Conservation (phyloP, 1,140 invertebrate genomes). For the Uloborus diversus region DNA sequence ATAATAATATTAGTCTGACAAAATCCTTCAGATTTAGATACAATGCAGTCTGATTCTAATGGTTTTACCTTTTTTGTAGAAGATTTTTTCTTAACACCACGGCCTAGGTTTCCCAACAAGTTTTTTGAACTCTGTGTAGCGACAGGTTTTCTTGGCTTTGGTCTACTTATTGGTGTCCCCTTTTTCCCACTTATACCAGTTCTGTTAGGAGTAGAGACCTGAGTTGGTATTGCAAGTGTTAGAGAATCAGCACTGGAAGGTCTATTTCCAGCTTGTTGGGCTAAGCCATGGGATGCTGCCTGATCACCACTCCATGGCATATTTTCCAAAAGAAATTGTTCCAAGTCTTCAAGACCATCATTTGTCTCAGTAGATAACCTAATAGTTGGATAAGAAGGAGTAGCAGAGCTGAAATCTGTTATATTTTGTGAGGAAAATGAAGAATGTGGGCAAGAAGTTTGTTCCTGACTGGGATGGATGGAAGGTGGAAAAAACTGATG, state of each 20-base stretch:
- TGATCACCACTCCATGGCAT: conserved; percentile 41
- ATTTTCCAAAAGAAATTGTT: conserved; percentile 51
- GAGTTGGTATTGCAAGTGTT: conserved; percentile 19
- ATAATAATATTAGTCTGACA: conserved; percentile 20
- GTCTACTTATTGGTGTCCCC: conserved; percentile 22
- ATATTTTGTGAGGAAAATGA: conserved; percentile 28
- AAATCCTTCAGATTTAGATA: conserved; percentile 24
- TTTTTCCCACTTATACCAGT: not conserved
- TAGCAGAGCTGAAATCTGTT: conserved; percentile 18
- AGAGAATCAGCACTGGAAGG: conserved; percentile 51
- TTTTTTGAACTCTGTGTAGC: conserved; percentile 44
- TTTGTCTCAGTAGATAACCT: conserved; percentile 29
- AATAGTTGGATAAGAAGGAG: conserved; percentile 26
- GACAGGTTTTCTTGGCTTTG: conserved; percentile 37
- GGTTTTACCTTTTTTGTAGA: conserved; percentile 15
- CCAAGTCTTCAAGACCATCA: conserved; percentile 51
- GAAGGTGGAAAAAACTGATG: conserved; percentile 42
- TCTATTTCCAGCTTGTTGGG: conserved; percentile 35
- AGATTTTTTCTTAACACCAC: conserved; percentile 51
- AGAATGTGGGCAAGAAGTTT: conserved; percentile 28
- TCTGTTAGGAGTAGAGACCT: not conserved
- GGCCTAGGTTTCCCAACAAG: conserved; percentile 51
- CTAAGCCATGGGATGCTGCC: conserved; percentile 8
- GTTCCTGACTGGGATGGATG: conserved; percentile 22
- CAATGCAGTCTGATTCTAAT: not conserved